Base-by-base conservation (phyloP, 2,797 vertebrate species). In the Megaceryle alcyon region DNA sequence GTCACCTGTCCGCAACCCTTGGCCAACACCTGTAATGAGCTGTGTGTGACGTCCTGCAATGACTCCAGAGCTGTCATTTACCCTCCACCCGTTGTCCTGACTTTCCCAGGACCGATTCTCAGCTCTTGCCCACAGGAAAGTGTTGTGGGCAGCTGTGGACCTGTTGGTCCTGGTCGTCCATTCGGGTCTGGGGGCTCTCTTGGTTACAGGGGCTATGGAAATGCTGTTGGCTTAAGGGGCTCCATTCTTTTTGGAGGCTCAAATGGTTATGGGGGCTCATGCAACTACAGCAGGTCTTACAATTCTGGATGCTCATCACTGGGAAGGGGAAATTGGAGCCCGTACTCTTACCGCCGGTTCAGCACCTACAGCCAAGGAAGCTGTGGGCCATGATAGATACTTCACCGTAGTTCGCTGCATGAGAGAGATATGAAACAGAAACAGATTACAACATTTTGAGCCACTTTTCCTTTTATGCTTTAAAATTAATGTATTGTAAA, bases 141-240 rank as follows among this genome's bases (percentile, higher is more conserved):
- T 0, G 2, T 91, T 2, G 23, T 71, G 49, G 77, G 71, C 44
- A 91, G 57, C 51, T 59, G 49, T 8, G 64, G 71, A 31, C 57
- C 44, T 1, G 12, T 39, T 0, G 3, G 63, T 2, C 1, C 60
- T 15, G 57, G 71, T 18, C 22, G 16, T 20, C 48, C n/a, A 1
- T 37, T 57, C 14, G 72, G 79, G 23, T 20, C 87, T 21, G 57
- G 65, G 18, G 31, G 49, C 15, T 39, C 4, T 20, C 12, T 81
- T 35, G 49, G 49, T 0, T 64, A 20, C 31, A 29, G 71, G 39
- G 60, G 63, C 4, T 70, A 14, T 1, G 65, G 54, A 15, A 77
- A 44, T 3, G 5, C 26, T 2, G 6, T 6, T 2, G 80, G 80
- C 19, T 26, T 88, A 39, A 78, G 61, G 44, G 75, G 75, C 3